phyloP scores from a whole-genome alignment of 2,113 vertebrate species.

The Nipponia nippon region DNA sequence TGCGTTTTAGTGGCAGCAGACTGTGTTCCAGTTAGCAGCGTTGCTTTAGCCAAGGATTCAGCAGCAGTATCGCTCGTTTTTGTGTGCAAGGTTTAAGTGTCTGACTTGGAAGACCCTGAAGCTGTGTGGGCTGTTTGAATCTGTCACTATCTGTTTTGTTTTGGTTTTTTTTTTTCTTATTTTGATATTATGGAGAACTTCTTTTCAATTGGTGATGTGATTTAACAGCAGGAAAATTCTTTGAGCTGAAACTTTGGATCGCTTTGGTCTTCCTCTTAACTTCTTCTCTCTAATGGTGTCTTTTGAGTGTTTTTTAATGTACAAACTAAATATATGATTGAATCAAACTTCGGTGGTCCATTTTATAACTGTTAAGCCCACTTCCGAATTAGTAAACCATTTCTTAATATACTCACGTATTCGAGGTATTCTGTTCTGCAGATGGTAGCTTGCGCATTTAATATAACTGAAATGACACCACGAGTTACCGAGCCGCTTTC shows the following conservation, averaged over 20 bases:
- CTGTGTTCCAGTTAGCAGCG: fast-evolving
- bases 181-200: not conserved
- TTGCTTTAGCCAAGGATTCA: not conserved
- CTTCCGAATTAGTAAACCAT: not conserved
- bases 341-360: not conserved
- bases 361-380: not conserved
- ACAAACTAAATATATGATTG: not conserved
- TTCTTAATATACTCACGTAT: not conserved
- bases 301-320: not conserved
- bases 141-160: not conserved
- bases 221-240: not conserved
- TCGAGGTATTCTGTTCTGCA: not conserved
- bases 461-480: not conserved
- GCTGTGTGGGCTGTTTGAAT: not conserved
- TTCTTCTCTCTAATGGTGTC: not conserved
- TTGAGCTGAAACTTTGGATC: not conserved
- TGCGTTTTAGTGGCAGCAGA: not conserved
- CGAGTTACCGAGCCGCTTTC: not conserved
- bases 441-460: not conserved
- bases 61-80: not conserved
- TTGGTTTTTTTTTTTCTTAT: not conserved
- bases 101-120: not conserved
- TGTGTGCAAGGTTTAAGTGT: not conserved
- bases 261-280: not conserved
- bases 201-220: not conserved